phyloP scores from a whole-genome alignment of 2,888 invertebrate genomes.

The Pheosia tremula region DNA sequence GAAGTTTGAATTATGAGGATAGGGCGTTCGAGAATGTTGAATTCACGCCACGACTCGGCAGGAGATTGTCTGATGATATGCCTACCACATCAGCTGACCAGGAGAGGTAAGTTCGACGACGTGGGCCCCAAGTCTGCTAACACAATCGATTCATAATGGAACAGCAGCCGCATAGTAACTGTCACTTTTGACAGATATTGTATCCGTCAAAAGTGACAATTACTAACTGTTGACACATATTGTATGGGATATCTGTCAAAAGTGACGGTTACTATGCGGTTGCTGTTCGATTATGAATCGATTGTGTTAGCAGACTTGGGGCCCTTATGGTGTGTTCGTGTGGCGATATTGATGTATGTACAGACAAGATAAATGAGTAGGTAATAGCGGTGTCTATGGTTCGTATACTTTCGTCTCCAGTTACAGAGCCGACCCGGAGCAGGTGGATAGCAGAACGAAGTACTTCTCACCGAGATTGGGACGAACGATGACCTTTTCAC shows the following conservation, averaged over 20 bases:
- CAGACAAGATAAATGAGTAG: too few relatives aligned
- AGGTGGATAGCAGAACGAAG: conserved; percentile 51
- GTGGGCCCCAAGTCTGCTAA: conserved; percentile 4
- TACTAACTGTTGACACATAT: too few relatives aligned
- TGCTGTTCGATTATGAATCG: too few relatives aligned
- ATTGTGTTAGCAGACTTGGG: too few relatives aligned
- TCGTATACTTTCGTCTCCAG: conserved; percentile 20
- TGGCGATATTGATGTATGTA: too few relatives aligned
- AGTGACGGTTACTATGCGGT: too few relatives aligned
- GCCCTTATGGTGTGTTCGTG: too few relatives aligned
- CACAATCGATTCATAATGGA: not conserved
- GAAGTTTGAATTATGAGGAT: conserved; percentile 53
- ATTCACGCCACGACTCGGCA: conserved; percentile 70
- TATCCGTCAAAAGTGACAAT: too few relatives aligned
- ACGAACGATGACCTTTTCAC: conserved; percentile 63
- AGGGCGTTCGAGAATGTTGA: conserved; percentile 56
- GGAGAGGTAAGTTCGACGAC: conserved; percentile 51
- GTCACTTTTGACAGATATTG: too few relatives aligned
- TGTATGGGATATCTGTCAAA: too few relatives aligned
- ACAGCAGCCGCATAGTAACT: not conserved
- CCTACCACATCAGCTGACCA: conserved; percentile 57
- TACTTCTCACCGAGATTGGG: conserved; percentile 71
- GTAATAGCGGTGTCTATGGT: too few relatives aligned
- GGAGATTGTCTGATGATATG: conserved; percentile 50
- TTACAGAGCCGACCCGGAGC: conserved; percentile 50